phyloP scores from a whole-genome alignment of 2,888 invertebrate genomes.

The Rhagonycha fulva region DNA sequence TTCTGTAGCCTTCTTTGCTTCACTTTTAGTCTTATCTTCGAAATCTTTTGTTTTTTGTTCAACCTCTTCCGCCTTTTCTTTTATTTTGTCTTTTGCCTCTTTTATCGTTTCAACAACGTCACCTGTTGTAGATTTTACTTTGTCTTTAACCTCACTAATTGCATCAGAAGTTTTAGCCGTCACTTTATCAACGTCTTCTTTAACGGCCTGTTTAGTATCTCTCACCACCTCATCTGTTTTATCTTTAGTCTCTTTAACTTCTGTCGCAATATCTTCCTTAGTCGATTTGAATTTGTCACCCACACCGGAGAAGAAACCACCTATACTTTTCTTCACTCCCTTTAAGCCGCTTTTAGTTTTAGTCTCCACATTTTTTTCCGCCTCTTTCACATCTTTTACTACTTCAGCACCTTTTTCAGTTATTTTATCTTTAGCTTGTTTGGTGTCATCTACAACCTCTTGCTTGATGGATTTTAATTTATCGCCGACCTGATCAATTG shows the following conservation, averaged over 20 bases:
- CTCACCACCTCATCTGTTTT: background rate
- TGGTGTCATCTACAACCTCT: slow-evolving; percentile 29
- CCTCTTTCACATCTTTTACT: slow-evolving; percentile 11
- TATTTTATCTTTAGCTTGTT: slow-evolving; percentile 12
- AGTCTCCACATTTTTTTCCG: background rate
- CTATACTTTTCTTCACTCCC: slow-evolving; percentile 32
- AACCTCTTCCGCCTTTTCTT: slow-evolving; percentile 18
- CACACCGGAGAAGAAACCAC: slow-evolving; percentile 28
- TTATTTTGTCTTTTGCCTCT: slow-evolving; percentile 6
- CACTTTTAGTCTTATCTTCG: slow-evolving; percentile 2
- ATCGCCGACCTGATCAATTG: slow-evolving; percentile 23
- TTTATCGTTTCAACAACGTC: slow-evolving; percentile 9
- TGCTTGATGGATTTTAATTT: slow-evolving; percentile 23
- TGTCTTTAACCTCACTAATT: background rate
- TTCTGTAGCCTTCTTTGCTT: slow-evolving; percentile 2
- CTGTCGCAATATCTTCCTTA: slow-evolving; percentile 11
- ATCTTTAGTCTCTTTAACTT: slow-evolving; percentile 29
- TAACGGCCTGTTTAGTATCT: slow-evolving; percentile 18
- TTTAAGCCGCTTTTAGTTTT: slow-evolving; percentile 31
- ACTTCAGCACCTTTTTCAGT: slow-evolving; percentile 21
- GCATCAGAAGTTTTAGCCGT: background rate
- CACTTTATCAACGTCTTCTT: slow-evolving; percentile 4
- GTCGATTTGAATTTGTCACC: slow-evolving; percentile 22
- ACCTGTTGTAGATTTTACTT: background rate
- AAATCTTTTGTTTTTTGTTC: slow-evolving; percentile 21